phyloP scores from a whole-genome alignment of 2,113 vertebrate species.

The Microcebus tavaratra region DNA sequence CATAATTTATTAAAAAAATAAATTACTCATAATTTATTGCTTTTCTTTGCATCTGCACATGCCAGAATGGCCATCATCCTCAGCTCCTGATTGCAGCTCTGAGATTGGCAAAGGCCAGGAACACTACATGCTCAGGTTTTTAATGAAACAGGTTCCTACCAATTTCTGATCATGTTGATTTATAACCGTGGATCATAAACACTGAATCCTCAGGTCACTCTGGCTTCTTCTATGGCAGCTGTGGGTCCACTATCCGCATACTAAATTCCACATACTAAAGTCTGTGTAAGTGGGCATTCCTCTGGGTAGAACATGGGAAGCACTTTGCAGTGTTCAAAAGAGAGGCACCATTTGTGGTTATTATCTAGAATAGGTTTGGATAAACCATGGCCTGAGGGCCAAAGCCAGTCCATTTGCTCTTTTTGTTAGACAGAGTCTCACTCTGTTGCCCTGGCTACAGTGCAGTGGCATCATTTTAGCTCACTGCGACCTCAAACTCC shows the following conservation, averaged over 20 bases:
- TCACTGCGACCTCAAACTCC: too few species aligned
- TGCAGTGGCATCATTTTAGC: too few species aligned
- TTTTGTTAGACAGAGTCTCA: neutral
- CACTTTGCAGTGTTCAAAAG: neutral
- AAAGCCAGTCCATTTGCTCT: neutral
- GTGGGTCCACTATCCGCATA: accelerated
- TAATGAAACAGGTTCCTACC: neutral
- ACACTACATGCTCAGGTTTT: neutral
- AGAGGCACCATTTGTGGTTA: neutral
- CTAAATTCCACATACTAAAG: neutral
- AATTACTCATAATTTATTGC: neutral
- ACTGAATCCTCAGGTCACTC: neutral
- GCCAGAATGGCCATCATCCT: neutral
- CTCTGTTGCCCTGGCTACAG: too few species aligned
- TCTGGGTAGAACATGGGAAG: neutral
- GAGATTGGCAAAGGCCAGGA: neutral
- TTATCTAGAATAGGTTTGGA: neutral
- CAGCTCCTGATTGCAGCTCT: neutral
- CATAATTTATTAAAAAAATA: neutral
- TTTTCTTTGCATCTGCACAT: neutral
- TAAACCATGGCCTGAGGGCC: neutral
- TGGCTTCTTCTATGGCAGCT: neutral
- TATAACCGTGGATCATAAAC: neutral
- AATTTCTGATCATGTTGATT: neutral
- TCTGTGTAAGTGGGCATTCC: too few species aligned